Base-by-base conservation (phyloP, 2,113 vertebrate species). In the Sorex araneus region DNA sequence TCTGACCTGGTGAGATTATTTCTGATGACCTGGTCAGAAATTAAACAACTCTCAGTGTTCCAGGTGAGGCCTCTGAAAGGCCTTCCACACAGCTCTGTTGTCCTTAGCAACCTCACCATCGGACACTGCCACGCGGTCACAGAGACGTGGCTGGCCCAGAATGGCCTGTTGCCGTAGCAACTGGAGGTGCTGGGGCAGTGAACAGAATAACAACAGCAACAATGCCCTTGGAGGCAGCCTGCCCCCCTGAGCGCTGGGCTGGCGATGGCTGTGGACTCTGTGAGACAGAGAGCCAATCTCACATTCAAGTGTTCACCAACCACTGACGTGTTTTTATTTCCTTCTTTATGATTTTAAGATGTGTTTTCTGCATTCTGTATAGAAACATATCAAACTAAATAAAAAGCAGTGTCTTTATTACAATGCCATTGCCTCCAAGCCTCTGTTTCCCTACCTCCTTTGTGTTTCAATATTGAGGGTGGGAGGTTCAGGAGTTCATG, bases 231-330 rank as follows among this genome's bases (percentile, higher is more conserved):
- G 88, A 75, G 88, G 93, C 96, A 89, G 89, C 93, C 87, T 84
- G 91, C 96, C 96, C 92, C 91, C 96, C 96, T 97, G 96, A 96
- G 96, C 89, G 81, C 97, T 92, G 95, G 96, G 97, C 96, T 95
- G 97, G 97, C 94, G 87, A 91, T 97, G 97, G 97, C 96, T 95
- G 92, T 94, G 97, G 96, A 97, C 97, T 97, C 97, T 97, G 97
- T 97, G 97, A 97, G 94, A 97, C 94, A 96, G 97, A 97, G 96
- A 97, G 96, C 95, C 95, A 97, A 95, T 97, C 97, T 98, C 97
- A 97, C 97, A 97, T 97, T 97, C 95, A 97, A 97, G 96, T 98
- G 98, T 97, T 98, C 98, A 98, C 97, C 97, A 97, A 97, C 95
- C 96, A 97, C 95, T 97, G 96, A 96, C 40, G 95, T 96, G 94